Conservation (phyloP, 2,888 invertebrate species). For the Polyommatus iphigenia region DNA sequence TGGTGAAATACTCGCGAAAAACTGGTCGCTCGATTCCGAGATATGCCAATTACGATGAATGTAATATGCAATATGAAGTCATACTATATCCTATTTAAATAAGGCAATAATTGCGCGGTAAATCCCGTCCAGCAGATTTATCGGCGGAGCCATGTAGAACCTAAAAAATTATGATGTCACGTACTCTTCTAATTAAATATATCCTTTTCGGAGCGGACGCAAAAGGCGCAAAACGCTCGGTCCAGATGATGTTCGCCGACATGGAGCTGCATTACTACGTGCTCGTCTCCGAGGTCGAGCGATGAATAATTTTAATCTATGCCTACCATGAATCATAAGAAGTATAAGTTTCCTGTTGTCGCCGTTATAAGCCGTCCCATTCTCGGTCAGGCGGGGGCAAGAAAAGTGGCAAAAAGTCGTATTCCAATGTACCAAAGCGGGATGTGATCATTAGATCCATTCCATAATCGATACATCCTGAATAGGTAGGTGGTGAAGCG, state of each 20-base stretch:
- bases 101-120: constrained; percentile 8
- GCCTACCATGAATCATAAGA: constrained; percentile 46
- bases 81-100: constrained; percentile 22
- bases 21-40: constrained; percentile 5
- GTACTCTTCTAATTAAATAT: constrained; percentile 39
- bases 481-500: constrained; percentile 74
- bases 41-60: constrained; percentile 8
- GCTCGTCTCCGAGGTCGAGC: constrained; percentile 38
- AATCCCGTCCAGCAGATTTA: constrained; percentile 10
- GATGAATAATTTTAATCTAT: constrained; percentile 42
- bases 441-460: constrained; percentile 75
- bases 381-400: constrained; percentile 60
- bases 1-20: constrained; percentile 1
- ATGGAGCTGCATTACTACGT: constrained; percentile 36
- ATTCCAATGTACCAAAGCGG: constrained; percentile 66
- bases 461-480: constrained; percentile 76
- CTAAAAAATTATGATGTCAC: constrained; percentile 28
- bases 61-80: constrained; percentile 18
- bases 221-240: constrained; percentile 38
- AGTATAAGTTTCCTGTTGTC: constrained; percentile 52
- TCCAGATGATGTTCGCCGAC: constrained; percentile 33
- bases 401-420: constrained; percentile 68
- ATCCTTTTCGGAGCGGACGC: constrained; percentile 38
- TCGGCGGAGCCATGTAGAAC: neutral
- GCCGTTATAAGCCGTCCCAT: constrained; percentile 69